These are phyloP conservation scores for Spongia lamella DNA, from an alignment of 37 sponge, comb jelly and placozoan genomes.

Conservation along the genomic window DNA sequence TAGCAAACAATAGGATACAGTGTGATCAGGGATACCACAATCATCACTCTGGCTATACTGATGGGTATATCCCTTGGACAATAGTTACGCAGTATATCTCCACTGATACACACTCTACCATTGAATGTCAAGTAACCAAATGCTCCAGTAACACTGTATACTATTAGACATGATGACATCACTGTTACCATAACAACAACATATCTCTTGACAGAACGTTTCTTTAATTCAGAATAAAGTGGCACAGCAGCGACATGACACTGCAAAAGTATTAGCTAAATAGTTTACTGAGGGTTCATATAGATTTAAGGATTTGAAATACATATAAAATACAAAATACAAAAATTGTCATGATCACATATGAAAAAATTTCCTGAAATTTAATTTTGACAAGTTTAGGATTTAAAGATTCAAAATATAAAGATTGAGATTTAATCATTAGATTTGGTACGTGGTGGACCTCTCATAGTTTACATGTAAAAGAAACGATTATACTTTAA, in stretches of 20 bases:
- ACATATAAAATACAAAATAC: no score
- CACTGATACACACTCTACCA: not conserved
- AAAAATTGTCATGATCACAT: no score
- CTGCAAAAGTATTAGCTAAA: conserved; percentile 3
- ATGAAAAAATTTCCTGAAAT: no score
- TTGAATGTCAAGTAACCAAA: conserved; percentile 47
- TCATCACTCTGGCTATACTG: conserved; percentile 22
- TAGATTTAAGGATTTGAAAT: no score
- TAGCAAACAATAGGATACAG: conserved; percentile 46
- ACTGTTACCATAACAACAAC: conserved; percentile 9
- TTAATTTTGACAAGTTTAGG: no score
- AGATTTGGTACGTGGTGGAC: no score
- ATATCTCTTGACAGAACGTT: conserved; percentile 44
- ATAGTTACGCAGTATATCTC: conserved; percentile 46
- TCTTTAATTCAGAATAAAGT: conserved; percentile 38
- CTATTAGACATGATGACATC: conserved; percentile 19
- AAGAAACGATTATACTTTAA: no score
- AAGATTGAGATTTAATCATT: no score
- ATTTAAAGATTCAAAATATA: no score
- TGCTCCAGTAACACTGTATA: conserved; percentile 41
- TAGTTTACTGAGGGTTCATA: no score
- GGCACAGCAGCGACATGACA: conserved; percentile 54
- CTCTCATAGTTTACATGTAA: no score
- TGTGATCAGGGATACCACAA: conserved; percentile 28
- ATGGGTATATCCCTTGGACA: conserved; percentile 27